Conservation (phyloP, 2,113 vertebrate genomes). For the Saimiri boliviensis region DNA sequence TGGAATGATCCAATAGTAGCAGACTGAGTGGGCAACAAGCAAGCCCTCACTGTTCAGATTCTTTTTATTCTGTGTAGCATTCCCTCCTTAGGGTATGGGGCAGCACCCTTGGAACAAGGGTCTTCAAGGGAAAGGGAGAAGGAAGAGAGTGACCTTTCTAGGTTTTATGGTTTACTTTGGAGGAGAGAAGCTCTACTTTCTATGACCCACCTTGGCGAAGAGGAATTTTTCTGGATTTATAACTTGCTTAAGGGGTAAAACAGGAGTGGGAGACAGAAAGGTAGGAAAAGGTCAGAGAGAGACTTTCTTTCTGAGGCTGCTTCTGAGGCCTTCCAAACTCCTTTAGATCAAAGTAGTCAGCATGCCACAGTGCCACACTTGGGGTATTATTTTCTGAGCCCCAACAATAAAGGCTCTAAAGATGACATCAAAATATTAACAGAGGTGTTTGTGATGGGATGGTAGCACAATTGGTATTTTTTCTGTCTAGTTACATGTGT, state of each 20-base stretch:
- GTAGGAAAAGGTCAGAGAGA: not conserved
- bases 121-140: not conserved
- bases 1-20: not conserved
- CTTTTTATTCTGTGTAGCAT: not conserved
- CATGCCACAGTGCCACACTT: not conserved
- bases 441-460: not conserved
- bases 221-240: not conserved
- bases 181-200: not conserved
- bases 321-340: not conserved
- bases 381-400: not conserved
- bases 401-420: not conserved
- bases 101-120: not conserved
- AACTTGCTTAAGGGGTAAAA: not conserved
- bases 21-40: not conserved
- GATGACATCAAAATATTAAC: slow-evolving; percentile 7
- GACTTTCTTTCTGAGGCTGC: not conserved
- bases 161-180: not conserved
- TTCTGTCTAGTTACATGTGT: slow-evolving; percentile 19
- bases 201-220: not conserved
- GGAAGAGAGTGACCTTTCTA: not conserved
- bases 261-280: not conserved
- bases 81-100: not conserved
- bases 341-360: not conserved
- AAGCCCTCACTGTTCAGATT: not conserved
- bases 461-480: not conserved